Evolutionary conservation across 1,140 invertebrate species (phyloP).

Genomic region (Zophobas morio): DNA sequence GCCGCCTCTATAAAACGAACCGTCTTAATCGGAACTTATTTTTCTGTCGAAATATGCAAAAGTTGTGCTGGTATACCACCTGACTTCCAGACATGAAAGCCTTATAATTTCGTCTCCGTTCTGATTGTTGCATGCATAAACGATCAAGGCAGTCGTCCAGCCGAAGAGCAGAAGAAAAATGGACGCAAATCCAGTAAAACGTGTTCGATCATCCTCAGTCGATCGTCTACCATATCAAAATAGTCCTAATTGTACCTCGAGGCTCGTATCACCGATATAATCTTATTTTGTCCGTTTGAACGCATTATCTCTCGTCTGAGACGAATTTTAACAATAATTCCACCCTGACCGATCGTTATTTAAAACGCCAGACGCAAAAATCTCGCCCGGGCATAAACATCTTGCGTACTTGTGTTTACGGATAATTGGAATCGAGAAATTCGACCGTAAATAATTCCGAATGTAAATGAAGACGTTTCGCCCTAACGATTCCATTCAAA

Average conservation of each 20-base stretch:
- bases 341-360: slow-evolving; percentile 16
- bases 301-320: slow-evolving; percentile 40
- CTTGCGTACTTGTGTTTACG: slow-evolving; percentile 13
- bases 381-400: slow-evolving; percentile 2
- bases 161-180: slow-evolving; percentile 16
- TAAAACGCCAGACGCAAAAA: slow-evolving; percentile 28
- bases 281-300: slow-evolving; percentile 50
- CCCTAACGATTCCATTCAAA: slow-evolving; percentile 42
- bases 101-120: slow-evolving; percentile 47
- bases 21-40: slow-evolving; percentile 7
- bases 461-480: slow-evolving; percentile 47
- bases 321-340: slow-evolving; percentile 44
- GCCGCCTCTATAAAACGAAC: slow-evolving; percentile 10
- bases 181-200: slow-evolving; percentile 25
- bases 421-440: slow-evolving; percentile 40
- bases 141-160: slow-evolving; percentile 38
- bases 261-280: slow-evolving; percentile 51
- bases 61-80: slow-evolving; percentile 47
- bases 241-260: slow-evolving; percentile 51
- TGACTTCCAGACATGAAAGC: slow-evolving; percentile 49
- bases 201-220: slow-evolving; percentile 36
- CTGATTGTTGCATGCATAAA: slow-evolving; percentile 49
- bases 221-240: slow-evolving; percentile 53
- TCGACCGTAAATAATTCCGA: slow-evolving; percentile 44
- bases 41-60: slow-evolving; percentile 46